Conservation (phyloP, 2,888 invertebrate species). For the Lomographa bimaculata region DNA sequence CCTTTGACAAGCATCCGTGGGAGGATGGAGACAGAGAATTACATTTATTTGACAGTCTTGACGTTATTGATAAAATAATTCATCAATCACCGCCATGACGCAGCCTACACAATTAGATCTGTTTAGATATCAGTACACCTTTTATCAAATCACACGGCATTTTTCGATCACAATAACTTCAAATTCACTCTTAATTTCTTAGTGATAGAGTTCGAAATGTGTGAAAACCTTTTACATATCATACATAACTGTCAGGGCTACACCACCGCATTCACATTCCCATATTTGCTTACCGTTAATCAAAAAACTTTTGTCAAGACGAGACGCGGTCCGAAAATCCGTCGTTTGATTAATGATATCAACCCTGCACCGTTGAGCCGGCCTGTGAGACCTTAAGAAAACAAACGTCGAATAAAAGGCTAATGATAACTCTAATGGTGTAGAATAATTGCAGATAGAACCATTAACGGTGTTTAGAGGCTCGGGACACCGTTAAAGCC, state of each 20-base stretch:
- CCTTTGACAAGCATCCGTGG: too few species aligned
- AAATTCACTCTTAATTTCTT: conserved; percentile 3
- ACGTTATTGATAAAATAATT: conserved; percentile 11
- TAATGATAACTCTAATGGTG: conserved; percentile 76
- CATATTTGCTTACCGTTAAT: conserved; percentile 73
- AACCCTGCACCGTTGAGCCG: conserved; percentile 56
- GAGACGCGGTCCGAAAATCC: conserved; percentile 47
- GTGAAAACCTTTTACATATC: conserved; percentile 3
- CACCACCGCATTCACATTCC: conserved; percentile 47
- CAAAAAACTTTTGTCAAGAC: conserved; percentile 71
- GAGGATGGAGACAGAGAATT: background rate
- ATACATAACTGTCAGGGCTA: conserved; percentile 20
- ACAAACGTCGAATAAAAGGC: conserved; percentile 66
- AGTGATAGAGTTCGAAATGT: conserved; percentile 1
- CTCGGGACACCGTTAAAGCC: conserved; percentile 44
- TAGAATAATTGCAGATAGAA: conserved; percentile 66
- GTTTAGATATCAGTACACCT: conserved; percentile 20
- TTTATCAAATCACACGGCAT: conserved; percentile 23
- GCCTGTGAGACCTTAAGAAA: conserved; percentile 64
- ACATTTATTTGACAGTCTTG: conserved; percentile 3
- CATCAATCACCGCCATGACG: conserved; percentile 21
- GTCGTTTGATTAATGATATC: conserved; percentile 69
- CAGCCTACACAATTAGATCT: conserved; percentile 16
- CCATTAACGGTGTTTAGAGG: conserved; percentile 66
- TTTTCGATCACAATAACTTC: conserved; percentile 19